Evolutionary conservation across 2,797 vertebrate species (phyloP), one percentile per base, ranked within the genome.

Genomic region (Gouania willdenowi): DNA sequence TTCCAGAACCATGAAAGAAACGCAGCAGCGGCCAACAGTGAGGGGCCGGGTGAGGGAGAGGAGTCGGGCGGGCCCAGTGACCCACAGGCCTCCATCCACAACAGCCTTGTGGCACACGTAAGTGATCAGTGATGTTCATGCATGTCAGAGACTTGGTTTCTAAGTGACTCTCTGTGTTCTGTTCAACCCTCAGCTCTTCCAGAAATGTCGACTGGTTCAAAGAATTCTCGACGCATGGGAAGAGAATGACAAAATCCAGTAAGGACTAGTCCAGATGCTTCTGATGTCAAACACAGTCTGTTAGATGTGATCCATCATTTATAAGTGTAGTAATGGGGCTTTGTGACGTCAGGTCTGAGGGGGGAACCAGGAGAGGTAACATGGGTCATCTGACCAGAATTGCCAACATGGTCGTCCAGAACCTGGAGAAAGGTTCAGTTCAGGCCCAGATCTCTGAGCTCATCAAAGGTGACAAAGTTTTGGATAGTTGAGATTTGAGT

Each of bases 311-410:
- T n/a, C n/a, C n/a, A n/a, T n/a, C n/a, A n/a, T n/a, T n/a, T n/a
- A n/a, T n/a, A n/a, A n/a, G n/a, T n/a, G n/a, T n/a, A n/a, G n/a
- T n/a, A n/a, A n/a, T n/a, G n/a, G 8, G 47, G 1, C 6, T 3
- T 48, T 36, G 71, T 14, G 36, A 21, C 54, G 11, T 20, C 75
- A 99, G 96, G 89, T 69, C 90, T 5, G 91, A 93, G 19, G 95
- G 95, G 0, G 96, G 95, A 2, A 90, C 90, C 79, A 89, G 96
- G 64, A 88, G 93, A 39, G 96, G 96, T 17, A 93, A 99, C 71
- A 99, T 99, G 97, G 97, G 97, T 24, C 97, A 99, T 76, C 89
- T 99, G 31, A 99, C 97, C 0, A 87, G 95, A 40, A 97, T 99
- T 9, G 93, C 97, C 72, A 99, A 99, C 26, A 90, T 92, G 2